A percentile compares a stretch with the other conserved stretches of the same genome.
phyloP scores from a whole-genome alignment of 1,140 invertebrate genomes.

The Zaprionus africanus region DNA sequence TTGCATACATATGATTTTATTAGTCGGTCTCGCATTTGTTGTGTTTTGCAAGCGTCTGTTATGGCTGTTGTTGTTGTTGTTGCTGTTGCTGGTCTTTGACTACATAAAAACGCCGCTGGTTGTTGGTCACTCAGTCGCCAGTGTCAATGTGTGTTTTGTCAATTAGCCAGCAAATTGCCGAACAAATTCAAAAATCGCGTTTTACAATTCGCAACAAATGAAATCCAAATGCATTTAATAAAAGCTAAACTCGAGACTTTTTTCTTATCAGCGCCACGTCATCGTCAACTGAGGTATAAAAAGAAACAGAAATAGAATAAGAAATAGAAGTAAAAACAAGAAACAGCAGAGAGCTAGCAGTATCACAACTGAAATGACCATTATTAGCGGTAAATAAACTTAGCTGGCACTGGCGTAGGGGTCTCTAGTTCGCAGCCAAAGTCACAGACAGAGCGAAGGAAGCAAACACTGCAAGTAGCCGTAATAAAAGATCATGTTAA shows the following conservation, averaged over 20 bases:
- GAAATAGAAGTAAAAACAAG: slow-evolving; percentile 7
- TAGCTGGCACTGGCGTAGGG: slow-evolving; percentile 44
- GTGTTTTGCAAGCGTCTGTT: slow-evolving; percentile 28
- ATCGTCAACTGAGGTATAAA: slow-evolving; percentile 51
- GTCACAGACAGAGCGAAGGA: slow-evolving; percentile 8
- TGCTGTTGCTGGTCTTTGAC: slow-evolving; percentile 23
- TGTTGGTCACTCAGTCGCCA: slow-evolving; percentile 55
- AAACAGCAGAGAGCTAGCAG: slow-evolving; percentile 1
- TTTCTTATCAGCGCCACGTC: slow-evolving; percentile 68
- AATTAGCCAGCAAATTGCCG: slow-evolving; percentile 81
- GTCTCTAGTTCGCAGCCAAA: slow-evolving; percentile 21
- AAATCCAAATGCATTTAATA: slow-evolving; percentile 49
- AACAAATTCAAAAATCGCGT: slow-evolving; percentile 80
- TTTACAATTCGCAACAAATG: slow-evolving; percentile 71
- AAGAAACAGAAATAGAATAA: slow-evolving; percentile 7
- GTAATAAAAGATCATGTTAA: slow-evolving; percentile 82
- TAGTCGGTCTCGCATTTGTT: slow-evolving; percentile 47
- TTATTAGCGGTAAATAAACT: slow-evolving; percentile 83
- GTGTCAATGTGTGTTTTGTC: slow-evolving; percentile 72
- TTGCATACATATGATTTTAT: slow-evolving; percentile 82
- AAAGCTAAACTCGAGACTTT: slow-evolving; percentile 11
- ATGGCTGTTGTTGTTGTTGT: slow-evolving; percentile 31
- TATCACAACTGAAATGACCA: slow-evolving; percentile 78
- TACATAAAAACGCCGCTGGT: slow-evolving; percentile 70
- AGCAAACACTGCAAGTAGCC: slow-evolving; percentile 44